Conservation (phyloP, 2,113 vertebrate genomes). For the Copsychus sechellarum region DNA sequence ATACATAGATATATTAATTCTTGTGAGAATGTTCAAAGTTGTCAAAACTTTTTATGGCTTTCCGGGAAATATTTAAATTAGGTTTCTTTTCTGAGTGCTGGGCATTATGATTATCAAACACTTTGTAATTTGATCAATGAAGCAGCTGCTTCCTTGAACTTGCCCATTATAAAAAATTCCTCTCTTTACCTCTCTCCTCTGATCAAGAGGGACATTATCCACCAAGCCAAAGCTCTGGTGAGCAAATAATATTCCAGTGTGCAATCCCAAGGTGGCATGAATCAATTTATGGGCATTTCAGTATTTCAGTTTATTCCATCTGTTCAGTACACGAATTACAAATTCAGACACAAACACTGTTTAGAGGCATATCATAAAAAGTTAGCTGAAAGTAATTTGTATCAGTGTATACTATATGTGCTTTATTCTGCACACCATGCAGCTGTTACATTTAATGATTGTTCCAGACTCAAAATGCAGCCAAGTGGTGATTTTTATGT, state of each 20-base stretch:
- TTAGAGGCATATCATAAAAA: background rate
- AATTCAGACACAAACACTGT: background rate
- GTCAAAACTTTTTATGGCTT: background rate
- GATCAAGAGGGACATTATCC: background rate
- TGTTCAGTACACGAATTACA: conserved; percentile 15
- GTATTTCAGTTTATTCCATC: conserved; percentile 11
- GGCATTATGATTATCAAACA: background rate
- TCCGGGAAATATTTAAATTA: background rate
- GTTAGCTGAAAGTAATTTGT: conserved; percentile 18
- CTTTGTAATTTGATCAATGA: background rate
- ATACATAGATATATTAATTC: background rate
- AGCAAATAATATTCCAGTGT: background rate
- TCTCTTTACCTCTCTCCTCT: background rate
- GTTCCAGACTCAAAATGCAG: background rate
- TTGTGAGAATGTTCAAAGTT: background rate
- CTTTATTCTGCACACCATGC: background rate
- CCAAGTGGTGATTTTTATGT: background rate
- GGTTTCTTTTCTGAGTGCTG: background rate
- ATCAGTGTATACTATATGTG: background rate
- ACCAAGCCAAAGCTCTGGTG: background rate
- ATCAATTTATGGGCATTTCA: background rate
- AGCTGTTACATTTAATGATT: background rate
- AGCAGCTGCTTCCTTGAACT: background rate
- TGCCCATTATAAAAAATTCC: background rate
- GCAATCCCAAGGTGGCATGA: background rate